Evolutionary conservation across 2,113 vertebrate genomes (phyloP), one percentile per base, ranked within the genome.

Genomic region (Pseudonaja textilis): DNA sequence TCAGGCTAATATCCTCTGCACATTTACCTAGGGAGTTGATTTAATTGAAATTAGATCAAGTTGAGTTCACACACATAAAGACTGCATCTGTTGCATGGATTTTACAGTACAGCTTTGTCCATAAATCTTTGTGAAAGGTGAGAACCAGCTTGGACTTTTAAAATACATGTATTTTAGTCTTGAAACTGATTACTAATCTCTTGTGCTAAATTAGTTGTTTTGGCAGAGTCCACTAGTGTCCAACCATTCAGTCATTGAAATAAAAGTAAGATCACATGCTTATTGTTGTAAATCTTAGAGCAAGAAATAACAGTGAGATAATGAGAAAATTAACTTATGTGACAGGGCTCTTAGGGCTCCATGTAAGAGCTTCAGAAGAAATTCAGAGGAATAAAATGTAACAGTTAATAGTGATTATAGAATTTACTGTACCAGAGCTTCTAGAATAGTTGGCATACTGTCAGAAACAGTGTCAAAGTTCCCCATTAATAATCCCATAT

Each of bases 361-460:
- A 26, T 90, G 23, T 88, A 56, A 9, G 57, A 92, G 29, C 10
- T 61, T 54, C 42, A 45, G 16, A 26, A 59, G 1, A 26, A 42
- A n/a, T 61, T 52, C 3, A 4, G 23, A 89, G 47, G 22, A 42
- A 18, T 34, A 39, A 61, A 91, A 9, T 50, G 22, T 89, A 61
- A 61, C 34, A 22, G 1, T 86, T 23, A 59, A 89, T n/a, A 50
- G 42, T 64, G 45, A 22, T 95, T 52, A 87, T 55, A 94, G 94
- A 92, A 95, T 88, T 85, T 85, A 93, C 14, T n/a, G 29, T 69
- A 14, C 18, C 34, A 42, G 20, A 90, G 85, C n/a, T 94, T 5
- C 92, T 93, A 85, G 39, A 57, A 39, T 39, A 92, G 39, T 93
- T 93, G 64, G 94, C 20, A 11, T 50, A 81, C 9, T 86, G 10